Evolutionary conservation across 1,140 invertebrate species (phyloP).

Genomic region (Saccostrea glomerata): DNA sequence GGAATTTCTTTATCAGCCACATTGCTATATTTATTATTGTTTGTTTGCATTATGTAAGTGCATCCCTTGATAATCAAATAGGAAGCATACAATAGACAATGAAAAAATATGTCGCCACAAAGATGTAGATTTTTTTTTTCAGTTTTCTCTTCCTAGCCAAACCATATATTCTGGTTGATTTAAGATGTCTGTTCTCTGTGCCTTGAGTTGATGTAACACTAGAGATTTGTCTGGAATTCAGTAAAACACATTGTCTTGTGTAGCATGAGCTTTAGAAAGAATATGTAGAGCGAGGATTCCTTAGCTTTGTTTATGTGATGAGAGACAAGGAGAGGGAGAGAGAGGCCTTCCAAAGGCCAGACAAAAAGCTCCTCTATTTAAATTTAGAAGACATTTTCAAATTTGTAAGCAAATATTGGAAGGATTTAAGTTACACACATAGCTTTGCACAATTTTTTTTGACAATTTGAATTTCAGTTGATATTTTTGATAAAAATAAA

Average conservation of each 20-base stretch:
- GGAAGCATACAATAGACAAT: neutral
- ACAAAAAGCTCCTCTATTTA: neutral
- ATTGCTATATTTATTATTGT: neutral
- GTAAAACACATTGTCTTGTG: constrained; percentile 13
- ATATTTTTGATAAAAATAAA: no score
- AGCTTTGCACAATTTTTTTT: no score
- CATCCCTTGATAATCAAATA: no score
- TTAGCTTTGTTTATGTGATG: neutral
- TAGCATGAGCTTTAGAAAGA: neutral
- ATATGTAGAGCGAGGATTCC: neutral
- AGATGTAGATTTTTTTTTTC: neutral
- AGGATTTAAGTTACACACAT: no score
- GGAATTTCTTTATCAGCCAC: neutral
- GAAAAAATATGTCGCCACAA: neutral
- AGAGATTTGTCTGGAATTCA: constrained; percentile 22
- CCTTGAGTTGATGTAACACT: neutral
- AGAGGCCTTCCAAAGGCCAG: neutral
- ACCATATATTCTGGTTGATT: neutral
- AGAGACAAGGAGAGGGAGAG: neutral
- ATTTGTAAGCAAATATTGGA: neutral
- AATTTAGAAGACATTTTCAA: neutral
- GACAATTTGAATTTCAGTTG: no score
- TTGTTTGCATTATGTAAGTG: neutral
- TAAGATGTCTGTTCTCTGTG: neutral
- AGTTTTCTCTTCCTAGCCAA: neutral